Base-by-base conservation (phyloP, 2,797 vertebrate species). In the Neosilurus hyrtlii region DNA sequence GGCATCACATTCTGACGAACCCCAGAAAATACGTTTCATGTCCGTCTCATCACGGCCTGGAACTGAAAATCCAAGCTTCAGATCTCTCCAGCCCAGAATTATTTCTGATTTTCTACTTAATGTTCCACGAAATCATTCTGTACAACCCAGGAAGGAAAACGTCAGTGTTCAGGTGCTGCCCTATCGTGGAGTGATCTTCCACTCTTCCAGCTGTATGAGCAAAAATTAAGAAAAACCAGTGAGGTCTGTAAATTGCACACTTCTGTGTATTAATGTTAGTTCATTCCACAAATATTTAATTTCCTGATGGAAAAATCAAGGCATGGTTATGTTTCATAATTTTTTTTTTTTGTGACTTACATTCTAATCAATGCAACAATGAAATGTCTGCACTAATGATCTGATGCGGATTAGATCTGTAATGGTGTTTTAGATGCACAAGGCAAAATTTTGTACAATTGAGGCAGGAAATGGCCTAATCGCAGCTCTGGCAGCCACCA, bases 391-490 rank as follows among this genome's bases (percentile, higher is more conserved):
- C 7, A 14, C 57, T 62, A 15, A 9, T 65, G 61, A 63, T 11
- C 59, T n/a, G 56, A 75, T 59, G 54, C 72, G 57, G 54, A 75
- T 75, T 75, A 37, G 20, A 14, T n/a, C 54, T n/a, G 22, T 30
- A 43, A n/a, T 75, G 16, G n/a, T 78, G 61, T 63, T 78, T 63
- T 18, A 49, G 75, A 63, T 26, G 15, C 9, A 52, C 43, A 9
- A 49, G 8, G 35, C 7, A 49, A 51, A 63, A 63, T 78, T 26
- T 63, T 78, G 20, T 72, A 82, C 9, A 30, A 70, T 35, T 68
- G n/a, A 76, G 51, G 62, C 72, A 30, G 84, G 84, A 80, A 85
- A 84, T 57, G 20, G 71, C 57, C 82, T 82, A 88, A 86, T 86
- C 82, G 57, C 56, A 70, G 35, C 72, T 76, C 82, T 72, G 82